A percentile compares a stretch with the other conserved stretches of the same genome.
phyloP scores from a whole-genome alignment of 2,113 vertebrate species.

The Brachyistius frenatus region DNA sequence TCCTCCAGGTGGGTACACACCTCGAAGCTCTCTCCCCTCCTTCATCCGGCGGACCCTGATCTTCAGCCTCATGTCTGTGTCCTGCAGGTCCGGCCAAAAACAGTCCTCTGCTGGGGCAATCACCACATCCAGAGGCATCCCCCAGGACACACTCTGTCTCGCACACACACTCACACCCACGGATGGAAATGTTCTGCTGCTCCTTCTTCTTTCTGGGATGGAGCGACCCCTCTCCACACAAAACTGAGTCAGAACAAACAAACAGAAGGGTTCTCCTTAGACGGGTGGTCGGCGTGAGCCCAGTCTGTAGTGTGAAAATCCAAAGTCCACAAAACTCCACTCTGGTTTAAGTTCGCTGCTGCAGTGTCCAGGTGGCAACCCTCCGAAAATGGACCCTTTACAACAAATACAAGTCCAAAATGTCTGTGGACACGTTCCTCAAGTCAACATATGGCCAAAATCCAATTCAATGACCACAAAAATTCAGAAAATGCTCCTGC shows the following conservation, averaged over 20 bases:
- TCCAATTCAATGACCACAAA: constrained; percentile 58
- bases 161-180: constrained; percentile 31
- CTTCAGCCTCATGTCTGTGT: constrained; percentile 92
- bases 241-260: constrained; percentile 44
- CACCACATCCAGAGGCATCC: constrained; percentile 90
- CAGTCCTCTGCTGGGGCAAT: constrained; percentile 87
- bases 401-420: constrained; percentile 56
- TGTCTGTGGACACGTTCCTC: constrained; percentile 47
- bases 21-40: constrained; percentile 90
- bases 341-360: constrained; percentile 25
- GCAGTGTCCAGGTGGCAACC: constrained; percentile 36
- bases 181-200: constrained; percentile 40
- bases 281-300: constrained; percentile 17
- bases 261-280: constrained; percentile 27
- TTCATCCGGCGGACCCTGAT: constrained; percentile 93
- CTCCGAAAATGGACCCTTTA: constrained; percentile 28
- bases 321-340: constrained; percentile 45
- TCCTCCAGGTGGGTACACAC: constrained; percentile 84
- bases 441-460: constrained; percentile 53
- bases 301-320: constrained; percentile 30
- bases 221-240: constrained; percentile 27
- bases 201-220: constrained; percentile 46
- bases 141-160: constrained; percentile 70
- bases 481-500: constrained; percentile 60
- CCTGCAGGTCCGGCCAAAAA: constrained; percentile 89